Base-by-base conservation (phyloP, 2,113 vertebrate genomes). In the Heterocephalus glaber region DNA sequence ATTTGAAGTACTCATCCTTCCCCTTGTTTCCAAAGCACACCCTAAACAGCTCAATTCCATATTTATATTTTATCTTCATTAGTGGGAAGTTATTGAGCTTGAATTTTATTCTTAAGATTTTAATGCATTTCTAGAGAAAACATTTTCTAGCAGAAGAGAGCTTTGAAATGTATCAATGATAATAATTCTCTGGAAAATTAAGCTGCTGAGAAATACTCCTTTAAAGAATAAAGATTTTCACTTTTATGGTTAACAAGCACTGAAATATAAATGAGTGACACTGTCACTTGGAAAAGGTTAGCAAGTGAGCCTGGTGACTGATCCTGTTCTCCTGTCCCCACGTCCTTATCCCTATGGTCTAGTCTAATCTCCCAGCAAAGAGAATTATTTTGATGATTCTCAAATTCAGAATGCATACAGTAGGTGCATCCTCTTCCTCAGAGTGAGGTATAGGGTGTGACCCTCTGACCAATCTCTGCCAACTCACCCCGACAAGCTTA, bases 31-130 rank as follows among this genome's bases (percentile, higher is more conserved):
- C 11, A 44, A 33, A 95, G 90, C 85, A 94, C 89, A 35, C 35
- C 22, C 95, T 96, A 96, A 38, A 49, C 85, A 72, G 58, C 87
- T 92, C 72, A 5, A 61, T 63, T 94, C 70, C n/a, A 96, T 63
- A 65, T 74, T 77, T 35, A 1, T 60, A 44, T 58, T 76, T 76
- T 47, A 52, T 86, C 52, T 86, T 12, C 58, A 54, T 17, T 63
- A 74, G 9, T 95, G 47, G 68, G 8, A 92, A 80, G 41, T 47
- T 81, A 84, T 24, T 95, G 33, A 94, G 28, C 22, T 66, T 60
- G 41, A 66, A 84, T 87, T 86, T 49, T 22, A 90, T 95, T 89
- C 26, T 49, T 83, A 94, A 0, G 0, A 90, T 81, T 96, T 94
- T 70, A 95, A 76, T 22, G 4, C 3, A 41, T 93, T 93, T 93